Percentiles rank a stretch among this genome's conserved stretches.
phyloP scores from a whole-genome alignment of 2,888 invertebrate species.

The Mechanitis messenoides region DNA sequence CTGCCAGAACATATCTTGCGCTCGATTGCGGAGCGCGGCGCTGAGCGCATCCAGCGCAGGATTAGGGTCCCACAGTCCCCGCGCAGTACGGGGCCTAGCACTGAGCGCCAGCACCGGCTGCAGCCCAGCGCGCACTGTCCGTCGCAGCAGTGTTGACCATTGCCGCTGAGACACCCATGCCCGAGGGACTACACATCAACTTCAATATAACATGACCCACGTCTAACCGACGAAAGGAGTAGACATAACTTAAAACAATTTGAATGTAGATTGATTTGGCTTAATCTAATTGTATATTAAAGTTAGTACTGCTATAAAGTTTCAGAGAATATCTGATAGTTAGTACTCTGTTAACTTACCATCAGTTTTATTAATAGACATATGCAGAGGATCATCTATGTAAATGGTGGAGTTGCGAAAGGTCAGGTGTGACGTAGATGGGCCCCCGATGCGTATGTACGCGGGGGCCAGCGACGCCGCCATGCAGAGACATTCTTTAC shows the following conservation, averaged over 20 bases:
- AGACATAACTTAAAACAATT: no score
- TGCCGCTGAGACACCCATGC: no score
- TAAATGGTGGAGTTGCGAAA: slow-evolving; percentile 58
- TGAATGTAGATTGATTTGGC: no score
- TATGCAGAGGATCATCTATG: slow-evolving; percentile 39
- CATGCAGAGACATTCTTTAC: slow-evolving; percentile 79
- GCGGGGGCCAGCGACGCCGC: slow-evolving; percentile 82
- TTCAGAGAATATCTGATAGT: no score
- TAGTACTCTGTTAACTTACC: slow-evolving; percentile 17
- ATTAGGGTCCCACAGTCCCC: slow-evolving; percentile 81
- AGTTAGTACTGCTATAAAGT: no score
- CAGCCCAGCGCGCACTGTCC: slow-evolving; percentile 76
- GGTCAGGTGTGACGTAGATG: slow-evolving; percentile 72
- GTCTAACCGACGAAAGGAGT: no score
- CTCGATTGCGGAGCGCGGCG: slow-evolving; percentile 79
- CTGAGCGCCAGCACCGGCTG: slow-evolving; percentile 83
- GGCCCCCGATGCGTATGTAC: slow-evolving; percentile 84
- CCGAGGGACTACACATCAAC: no score
- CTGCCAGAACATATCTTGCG: slow-evolving; percentile 83
- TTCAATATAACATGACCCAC: no score
- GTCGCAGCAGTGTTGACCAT: slow-evolving; percentile 38
- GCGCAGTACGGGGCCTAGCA: slow-evolving; percentile 66
- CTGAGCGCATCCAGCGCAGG: slow-evolving; percentile 81
- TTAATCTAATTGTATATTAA: no score
- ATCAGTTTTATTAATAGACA: slow-evolving; percentile 23